Evolutionary conservation across 2,113 vertebrate genomes (phyloP), one percentile per base, ranked within the genome.

Genomic region (Campylorhamphus procurvoides): DNA sequence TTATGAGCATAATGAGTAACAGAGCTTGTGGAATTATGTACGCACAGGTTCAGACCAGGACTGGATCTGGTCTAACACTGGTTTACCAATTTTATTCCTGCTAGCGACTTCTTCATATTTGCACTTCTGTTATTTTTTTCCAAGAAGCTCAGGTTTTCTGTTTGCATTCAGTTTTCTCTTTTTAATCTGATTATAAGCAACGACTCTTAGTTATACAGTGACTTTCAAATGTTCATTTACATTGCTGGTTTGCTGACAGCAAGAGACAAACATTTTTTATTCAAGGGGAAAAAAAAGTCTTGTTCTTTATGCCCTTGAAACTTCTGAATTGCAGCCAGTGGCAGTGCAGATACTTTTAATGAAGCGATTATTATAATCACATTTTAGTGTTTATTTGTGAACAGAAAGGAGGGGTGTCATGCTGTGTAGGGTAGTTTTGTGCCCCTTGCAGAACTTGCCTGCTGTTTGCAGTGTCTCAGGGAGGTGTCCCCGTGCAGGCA

Each of bases 231-330:
- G 81, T 94, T 91, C 83, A 44, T 63, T 96, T 81, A 89, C 74
- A 42, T 85, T 97, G 63, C 50, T 91, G 49, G 68, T 77, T 87
- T 97, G 82, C 89, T 89, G 67, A 89, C 84, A 82, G 42, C 0
- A 46, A 84, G 94, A 93, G 64, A 91, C 84, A 90, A 82, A 86
- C 56, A 53, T 44, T 78, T 62, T 72, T 91, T 89, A 58, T 89
- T 18, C 10, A 71, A 83, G 78, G 90, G 66, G 11, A 2, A 20
- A 28, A 12, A 44, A n/a, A 87, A 59, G 10, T 68, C 19, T 10
- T 33, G 42, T 86, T 87, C 86, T 89, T 89, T 63, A 31, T 94
- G 89, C 35, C 79, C 93, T 96, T 96, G 84, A 94, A 97, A 92
- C 77, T 85, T 89, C 44, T 83, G 66, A 95, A 72, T 67, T 92